Evolutionary conservation across 2,888 invertebrate species (phyloP), one percentile per base, ranked within the genome.

Genomic region (Sarcophaga variegata): DNA sequence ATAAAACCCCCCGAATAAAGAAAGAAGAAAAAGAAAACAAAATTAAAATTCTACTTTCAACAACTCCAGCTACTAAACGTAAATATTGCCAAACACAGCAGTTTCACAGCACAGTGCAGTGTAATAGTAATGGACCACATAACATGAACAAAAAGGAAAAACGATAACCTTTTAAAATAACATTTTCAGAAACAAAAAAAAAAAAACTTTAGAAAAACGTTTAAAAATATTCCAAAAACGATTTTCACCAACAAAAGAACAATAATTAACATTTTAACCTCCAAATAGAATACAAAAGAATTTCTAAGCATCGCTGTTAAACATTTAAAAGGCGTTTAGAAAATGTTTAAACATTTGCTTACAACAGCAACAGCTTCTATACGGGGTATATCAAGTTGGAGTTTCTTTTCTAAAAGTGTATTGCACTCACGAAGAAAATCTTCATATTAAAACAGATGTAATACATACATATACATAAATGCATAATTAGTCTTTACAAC

Each of bases 81-180:
- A 83, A 83, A 83, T 83, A 63, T 74, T 69, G n/a, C 5, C 63
- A 69, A 59, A 37, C 54, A 67, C 77, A 72, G 63, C 12, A 14
- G 54, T 12, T 54, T 14, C 2, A 0, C 4, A 3, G 37, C 8
- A 54, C 54, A 54, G 54, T 54, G 14, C 37, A 63, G 60, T 22
- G 6, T 66, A 27, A 49, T 45, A 49, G 62, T 67, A 71, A 70
- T 47, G 76, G 54, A 11, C 59, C 71, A 64, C 71, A 25, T 66
- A 64, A 72, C 20, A 37, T 60, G 6, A 6, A 37, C 37, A 37
- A 6, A 37, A 37, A 37, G 5, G 6, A 1, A 37, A 37, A 37
- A 37, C 37, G 37, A 8, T 37, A 84, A 72, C 72, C 60, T 66
- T 85, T 85, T 72, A 49, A 49, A 66, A 62, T 78, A 54, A 49